A percentile compares a stretch with the other conserved stretches of the same genome.
Conservation (phyloP, 2,888 invertebrate species). For the Labia minor region DNA sequence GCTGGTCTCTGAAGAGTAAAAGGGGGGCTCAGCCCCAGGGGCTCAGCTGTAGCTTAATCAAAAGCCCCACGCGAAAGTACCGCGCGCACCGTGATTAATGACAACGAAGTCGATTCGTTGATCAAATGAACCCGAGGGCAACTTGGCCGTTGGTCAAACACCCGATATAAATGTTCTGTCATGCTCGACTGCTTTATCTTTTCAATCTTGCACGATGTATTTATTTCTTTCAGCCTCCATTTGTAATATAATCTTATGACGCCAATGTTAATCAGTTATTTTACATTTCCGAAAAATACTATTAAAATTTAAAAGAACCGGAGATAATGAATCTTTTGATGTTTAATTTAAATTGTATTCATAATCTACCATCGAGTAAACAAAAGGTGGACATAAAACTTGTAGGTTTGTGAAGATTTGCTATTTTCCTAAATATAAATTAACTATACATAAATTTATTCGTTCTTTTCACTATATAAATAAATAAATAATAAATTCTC, state of each 20-base stretch:
- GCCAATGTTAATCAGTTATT: no score
- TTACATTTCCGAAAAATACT: no score
- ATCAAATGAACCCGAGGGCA: conserved; percentile 13
- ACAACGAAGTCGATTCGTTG: neutral
- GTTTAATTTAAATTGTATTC: no score
- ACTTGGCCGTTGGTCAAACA: conserved; percentile 4
- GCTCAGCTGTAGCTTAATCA: conserved; percentile 13
- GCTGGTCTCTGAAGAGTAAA: neutral
- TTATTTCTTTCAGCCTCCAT: neutral
- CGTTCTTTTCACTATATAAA: no score
- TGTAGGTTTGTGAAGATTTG: no score
- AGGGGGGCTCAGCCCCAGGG: neutral
- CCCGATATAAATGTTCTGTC: conserved; percentile 2
- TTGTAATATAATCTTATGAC: neutral
- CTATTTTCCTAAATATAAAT: no score
- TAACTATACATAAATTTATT: no score
- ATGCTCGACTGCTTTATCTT: conserved; percentile 2
- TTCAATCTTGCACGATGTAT: neutral
- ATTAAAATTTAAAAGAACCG: no score
- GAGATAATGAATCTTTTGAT: no score
- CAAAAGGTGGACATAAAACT: no score
- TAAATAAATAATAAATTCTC: no score
- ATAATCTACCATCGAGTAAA: no score
- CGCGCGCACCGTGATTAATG: neutral
- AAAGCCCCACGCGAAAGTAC: neutral